These are phyloP conservation scores for Andrena bicolor DNA, from an alignment of 2,888 invertebrate species.

Conservation along the genomic window DNA sequence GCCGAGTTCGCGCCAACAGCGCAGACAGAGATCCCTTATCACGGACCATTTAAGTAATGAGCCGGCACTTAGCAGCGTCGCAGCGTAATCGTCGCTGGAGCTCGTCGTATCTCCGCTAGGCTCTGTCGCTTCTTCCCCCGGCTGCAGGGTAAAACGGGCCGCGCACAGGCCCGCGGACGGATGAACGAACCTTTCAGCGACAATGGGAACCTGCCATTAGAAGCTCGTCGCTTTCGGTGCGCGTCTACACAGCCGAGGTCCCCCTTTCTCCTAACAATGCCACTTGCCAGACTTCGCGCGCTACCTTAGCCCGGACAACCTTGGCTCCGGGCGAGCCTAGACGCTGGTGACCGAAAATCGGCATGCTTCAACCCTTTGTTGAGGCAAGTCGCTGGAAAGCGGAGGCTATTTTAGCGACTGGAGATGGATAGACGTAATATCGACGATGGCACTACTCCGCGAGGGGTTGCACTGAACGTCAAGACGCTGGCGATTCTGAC, in stretches of 20 bases:
- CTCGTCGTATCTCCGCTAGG: conserved; percentile 6
- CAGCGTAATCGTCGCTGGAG: conserved; percentile 19
- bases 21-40: conserved; percentile 51
- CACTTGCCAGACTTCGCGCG: conserved; percentile 43
- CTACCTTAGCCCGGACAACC: conserved; percentile 35
- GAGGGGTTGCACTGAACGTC: too few relatives aligned
- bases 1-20: conserved; percentile 2
- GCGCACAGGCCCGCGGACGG: not conserved
- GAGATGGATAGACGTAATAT: too few relatives aligned
- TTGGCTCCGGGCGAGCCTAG: conserved; percentile 2
- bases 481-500: too few relatives aligned
- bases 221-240: conserved; percentile 47
- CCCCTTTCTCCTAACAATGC: conserved; percentile 51
- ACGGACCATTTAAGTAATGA: conserved; percentile 66
- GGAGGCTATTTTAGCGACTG: too few relatives aligned
- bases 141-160: not conserved
- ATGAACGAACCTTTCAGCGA: conserved; percentile 38
- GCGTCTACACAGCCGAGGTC: conserved; percentile 44
- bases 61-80: conserved; percentile 60
- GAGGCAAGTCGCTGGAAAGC: not conserved
- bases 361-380: not conserved
- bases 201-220: conserved; percentile 58
- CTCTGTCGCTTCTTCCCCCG: conserved; percentile 20
- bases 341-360: conserved; percentile 3
- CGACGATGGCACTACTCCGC: too few relatives aligned